Evolutionary conservation across 1,140 invertebrate species (phyloP), one percentile per base, ranked within the genome.

Genomic region (Himalopsyche phryganea): DNA sequence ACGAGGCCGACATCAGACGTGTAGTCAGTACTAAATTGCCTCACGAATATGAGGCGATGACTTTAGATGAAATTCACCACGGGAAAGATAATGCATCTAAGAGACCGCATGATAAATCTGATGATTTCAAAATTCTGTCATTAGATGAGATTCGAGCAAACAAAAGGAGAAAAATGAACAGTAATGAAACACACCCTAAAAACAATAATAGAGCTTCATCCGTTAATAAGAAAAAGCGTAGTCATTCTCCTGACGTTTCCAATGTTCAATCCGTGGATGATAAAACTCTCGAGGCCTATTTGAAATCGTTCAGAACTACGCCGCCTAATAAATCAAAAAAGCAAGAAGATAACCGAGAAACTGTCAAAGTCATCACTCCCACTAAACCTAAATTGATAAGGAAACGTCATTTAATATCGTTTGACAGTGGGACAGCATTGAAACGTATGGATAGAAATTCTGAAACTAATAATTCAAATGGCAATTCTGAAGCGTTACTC

Each of bases 91-190:
- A 50, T 1, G 20, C 44, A 13, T 11, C 57, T 1, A 63, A 63
- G 47, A 54, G 51, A 19, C 28, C 36, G 13, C 20, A 19, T 0
- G 44, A 51, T 0, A 56, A 52, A 32, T 48, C 51, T 9, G 19
- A 46, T 13, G 50, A 64, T 32, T 64, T 64, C 41, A 60, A 60
- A 57, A 46, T 64, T 10, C 44, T 64, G 23, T 42, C 61, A n/a
- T 32, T 64, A 6, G 38, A 55, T 9, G 61, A 64, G 49, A 64
- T 64, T 18, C 18, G 61, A 35, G 55, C 50, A 1, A 14, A 42
- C 1, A 60, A 60, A 52, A 33, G 48, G n/a, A 45, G 40, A 44
- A 58, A 50, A 35, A 2, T 36, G n/a, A n/a, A n/a, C 13, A 28
- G 9, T 32, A 17, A 56, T 36, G 33, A 60, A 48, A 33, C 17